Base-by-base conservation (phyloP, 2,888 invertebrate genomes). In the Hirtodrosophila duncani region DNA sequence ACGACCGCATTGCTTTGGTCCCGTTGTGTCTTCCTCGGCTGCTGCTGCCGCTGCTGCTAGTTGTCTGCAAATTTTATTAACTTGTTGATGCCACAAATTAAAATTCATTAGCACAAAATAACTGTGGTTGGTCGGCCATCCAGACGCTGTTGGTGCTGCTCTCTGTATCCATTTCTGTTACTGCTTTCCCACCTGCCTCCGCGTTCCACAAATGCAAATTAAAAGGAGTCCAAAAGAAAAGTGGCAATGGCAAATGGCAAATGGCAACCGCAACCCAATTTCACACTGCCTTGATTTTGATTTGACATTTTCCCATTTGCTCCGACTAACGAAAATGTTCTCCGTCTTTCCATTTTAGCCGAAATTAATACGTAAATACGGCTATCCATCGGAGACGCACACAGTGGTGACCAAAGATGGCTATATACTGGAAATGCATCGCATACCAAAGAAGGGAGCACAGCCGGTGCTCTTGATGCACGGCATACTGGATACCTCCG, bases 391-490 rank as follows among this genome's bases (percentile, higher is more conserved):
- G 3, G 92, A 93, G 85, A 89, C 88, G 13, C 91, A 94, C 74
- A 83, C 83, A 1, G 90, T 93, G 4, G 88, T 88, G n/a, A 96
- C 96, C 0, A 83, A 88, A 27, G 96, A 96, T 87, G 94, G 93
- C 1, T 96, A 94, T 74, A 90, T 94, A 14, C 87, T 96, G 65
- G 89, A 90, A 66, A 82, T 95, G 85, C 94, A 95, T 81, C 89
- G 95, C 41, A 93, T 96, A 53, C 89, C 90, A 48, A 90, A 89
- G 18, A 88, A 88, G 20, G 88, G 88, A 16, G 85, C 88, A 18
- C 82, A 82, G 5, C 88, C 88, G 0, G 84, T 91, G 1, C 88
- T 93, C 21, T 52, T 93, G 29, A 89, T 92, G 89, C 93, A 93
- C 63, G 93, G 96, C 0, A 87, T 96, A 2, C 83, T 94, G 29